Conservation (phyloP, 2,888 invertebrate genomes). For the Uropetala carovei region DNA sequence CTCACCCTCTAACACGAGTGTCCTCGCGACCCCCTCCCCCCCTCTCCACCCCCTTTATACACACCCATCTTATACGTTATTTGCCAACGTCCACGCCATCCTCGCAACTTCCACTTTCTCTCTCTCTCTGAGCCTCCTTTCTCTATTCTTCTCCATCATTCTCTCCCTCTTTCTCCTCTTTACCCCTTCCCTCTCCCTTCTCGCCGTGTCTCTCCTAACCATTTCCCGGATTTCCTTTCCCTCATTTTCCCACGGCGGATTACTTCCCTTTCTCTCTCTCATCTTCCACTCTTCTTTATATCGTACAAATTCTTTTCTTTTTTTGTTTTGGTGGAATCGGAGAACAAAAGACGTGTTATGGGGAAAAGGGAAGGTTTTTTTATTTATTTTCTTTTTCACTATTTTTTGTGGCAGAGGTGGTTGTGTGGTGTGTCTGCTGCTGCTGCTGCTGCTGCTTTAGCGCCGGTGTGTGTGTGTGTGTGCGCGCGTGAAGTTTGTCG, state of each 20-base stretch:
- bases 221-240: slow-evolving; percentile 48
- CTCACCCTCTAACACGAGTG: neutral
- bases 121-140: neutral
- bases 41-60: neutral
- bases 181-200: neutral
- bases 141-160: neutral
- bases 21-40: neutral
- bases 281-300: neutral
- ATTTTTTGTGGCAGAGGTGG: neutral
- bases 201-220: neutral
- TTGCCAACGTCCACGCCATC: neutral
- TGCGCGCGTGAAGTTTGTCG: too few relatives aligned
- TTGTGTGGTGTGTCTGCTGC: neutral
- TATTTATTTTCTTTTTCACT: neutral
- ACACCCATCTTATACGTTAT: neutral
- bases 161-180: neutral
- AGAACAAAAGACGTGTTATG: slow-evolving; percentile 38
- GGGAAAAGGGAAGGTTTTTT: slow-evolving; percentile 31
- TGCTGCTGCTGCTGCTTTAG: neutral
- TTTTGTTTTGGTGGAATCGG: neutral
- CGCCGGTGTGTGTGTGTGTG: neutral
- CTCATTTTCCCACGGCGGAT: slow-evolving; percentile 55
- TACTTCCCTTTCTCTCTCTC: slow-evolving; percentile 34
- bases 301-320: slow-evolving; percentile 1
- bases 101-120: neutral